Evolutionary conservation across 2,797 vertebrate genomes (phyloP).

Genomic region (Lagorchestes hirsutus): DNA sequence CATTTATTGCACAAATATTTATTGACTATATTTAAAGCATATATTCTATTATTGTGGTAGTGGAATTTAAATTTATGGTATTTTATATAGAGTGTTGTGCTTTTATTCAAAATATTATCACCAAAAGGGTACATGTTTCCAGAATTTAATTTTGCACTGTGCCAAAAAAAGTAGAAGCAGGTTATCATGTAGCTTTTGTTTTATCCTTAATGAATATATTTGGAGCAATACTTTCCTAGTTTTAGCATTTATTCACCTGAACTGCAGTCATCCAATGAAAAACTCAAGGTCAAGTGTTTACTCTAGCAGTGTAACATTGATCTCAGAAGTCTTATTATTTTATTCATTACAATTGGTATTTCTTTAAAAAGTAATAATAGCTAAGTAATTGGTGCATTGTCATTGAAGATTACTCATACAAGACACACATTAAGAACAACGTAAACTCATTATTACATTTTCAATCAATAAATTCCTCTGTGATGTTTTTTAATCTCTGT

Average conservation of each 20-base stretch:
- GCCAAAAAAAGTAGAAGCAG: conserved; percentile 38
- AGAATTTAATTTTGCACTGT: conserved; percentile 42
- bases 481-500: conserved; percentile 38
- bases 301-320: conserved; percentile 21
- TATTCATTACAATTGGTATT: conserved; percentile 49
- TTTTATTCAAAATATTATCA: conserved; percentile 18
- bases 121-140: conserved; percentile 27
- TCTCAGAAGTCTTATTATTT: conserved; percentile 32
- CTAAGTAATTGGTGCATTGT: conserved; percentile 35
- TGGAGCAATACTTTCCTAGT: not conserved
- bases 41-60: not conserved
- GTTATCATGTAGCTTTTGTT: not conserved
- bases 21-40: not conserved
- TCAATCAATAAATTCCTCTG: conserved; percentile 43
- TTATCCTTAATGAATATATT: conserved; percentile 7
- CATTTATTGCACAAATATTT: not conserved
- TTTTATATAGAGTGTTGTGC: conserved; percentile 32
- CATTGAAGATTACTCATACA: conserved; percentile 44
- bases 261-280: conserved; percentile 48
- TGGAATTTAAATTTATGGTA: conserved; percentile 43
- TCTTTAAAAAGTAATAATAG: conserved; percentile 45
- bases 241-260: conserved; percentile 28
- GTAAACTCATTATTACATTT: conserved; percentile 48
- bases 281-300: conserved; percentile 37
- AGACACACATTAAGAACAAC: conserved; percentile 36